Evolutionary conservation across 2,113 vertebrate genomes (phyloP).

Genomic region (Mesembrinibis cayennensis): DNA sequence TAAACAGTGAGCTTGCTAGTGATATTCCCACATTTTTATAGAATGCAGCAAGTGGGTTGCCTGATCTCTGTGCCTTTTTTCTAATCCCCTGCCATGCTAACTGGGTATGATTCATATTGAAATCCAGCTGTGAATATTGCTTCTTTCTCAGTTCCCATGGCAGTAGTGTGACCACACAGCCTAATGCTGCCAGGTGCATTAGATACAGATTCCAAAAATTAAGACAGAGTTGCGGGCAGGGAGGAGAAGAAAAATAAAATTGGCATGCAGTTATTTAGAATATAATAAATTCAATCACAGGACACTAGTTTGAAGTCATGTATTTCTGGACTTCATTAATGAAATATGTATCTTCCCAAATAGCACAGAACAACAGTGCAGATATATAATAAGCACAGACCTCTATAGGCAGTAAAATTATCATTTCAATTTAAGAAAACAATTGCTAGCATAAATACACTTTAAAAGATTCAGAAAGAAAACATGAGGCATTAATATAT

Average conservation of each 20-base stretch:
- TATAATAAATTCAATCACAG: neutral
- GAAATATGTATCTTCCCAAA: neutral
- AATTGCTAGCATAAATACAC: neutral
- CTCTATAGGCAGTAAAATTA: neutral
- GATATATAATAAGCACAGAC: neutral
- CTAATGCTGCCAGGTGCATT: neutral
- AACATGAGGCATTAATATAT: neutral
- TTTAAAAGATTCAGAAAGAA: neutral
- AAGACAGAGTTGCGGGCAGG: neutral
- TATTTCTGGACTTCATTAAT: neutral
- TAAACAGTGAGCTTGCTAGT: neutral
- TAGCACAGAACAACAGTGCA: neutral
- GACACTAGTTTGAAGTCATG: neutral
- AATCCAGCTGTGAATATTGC: conserved; percentile 10
- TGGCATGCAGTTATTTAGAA: neutral
- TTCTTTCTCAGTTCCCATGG: conserved; percentile 21
- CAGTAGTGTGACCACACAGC: conserved; percentile 18
- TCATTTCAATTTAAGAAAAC: neutral
- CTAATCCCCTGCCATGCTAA: neutral
- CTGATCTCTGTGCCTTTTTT: neutral
- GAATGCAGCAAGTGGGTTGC: neutral
- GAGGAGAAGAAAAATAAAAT: neutral
- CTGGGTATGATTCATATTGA: conserved; percentile 8
- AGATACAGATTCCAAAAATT: conserved; percentile 32
- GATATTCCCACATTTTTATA: neutral